Base-by-base conservation (phyloP, 2,113 vertebrate genomes). In the Epinephelus cyanopodus region DNA sequence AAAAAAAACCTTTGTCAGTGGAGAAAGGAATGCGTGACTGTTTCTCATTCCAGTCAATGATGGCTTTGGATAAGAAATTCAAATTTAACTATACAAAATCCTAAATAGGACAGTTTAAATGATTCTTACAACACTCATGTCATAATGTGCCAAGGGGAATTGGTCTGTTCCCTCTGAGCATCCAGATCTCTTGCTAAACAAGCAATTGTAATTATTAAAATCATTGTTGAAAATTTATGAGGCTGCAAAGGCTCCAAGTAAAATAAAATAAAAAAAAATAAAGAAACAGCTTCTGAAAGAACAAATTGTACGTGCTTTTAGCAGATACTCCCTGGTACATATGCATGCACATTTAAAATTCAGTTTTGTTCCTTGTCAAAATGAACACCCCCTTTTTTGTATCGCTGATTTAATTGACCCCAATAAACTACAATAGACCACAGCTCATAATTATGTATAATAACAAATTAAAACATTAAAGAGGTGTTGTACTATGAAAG, bases 401-500 rank as follows among this genome's bases (percentile, higher is more conserved):
- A 17, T 52, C 52, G 19, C 12, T 53, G 27, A 74, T 63, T 52
- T 23, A 4, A 4, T 33, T 58, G 37, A 72, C 37, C 37, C 23
- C 37, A n/a, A 42, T 18, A 15, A 54, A 53, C n/a, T 42, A 7
- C 12, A n/a, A 29, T 50, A 52, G n/a, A 23, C 33, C 37, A 39
- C 2, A 58, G 53, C 12, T 61, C 25, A 14, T 15, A 18, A 54
- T 68, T 27, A 52, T 21, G 8, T 14, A 7, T 54, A 42, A 52
- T 37, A 71, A 62, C 27, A 68, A 37, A 84, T 54, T 1, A 15
- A 53, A 63, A 52, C 10, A 60, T 72, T 29, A 45, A 37, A 33
- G 23, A 57, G 52, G 21, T n/a, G 68, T 14, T 29, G 47, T 39
- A n/a, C 6, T 12, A 53, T 19, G 7, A 48, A 65, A 79, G 56